Percentiles rank a stretch among this genome's conserved stretches.
Evolutionary conservation across 1,140 invertebrate species (phyloP).

Genomic region (Ceratina calcarata): DNA sequence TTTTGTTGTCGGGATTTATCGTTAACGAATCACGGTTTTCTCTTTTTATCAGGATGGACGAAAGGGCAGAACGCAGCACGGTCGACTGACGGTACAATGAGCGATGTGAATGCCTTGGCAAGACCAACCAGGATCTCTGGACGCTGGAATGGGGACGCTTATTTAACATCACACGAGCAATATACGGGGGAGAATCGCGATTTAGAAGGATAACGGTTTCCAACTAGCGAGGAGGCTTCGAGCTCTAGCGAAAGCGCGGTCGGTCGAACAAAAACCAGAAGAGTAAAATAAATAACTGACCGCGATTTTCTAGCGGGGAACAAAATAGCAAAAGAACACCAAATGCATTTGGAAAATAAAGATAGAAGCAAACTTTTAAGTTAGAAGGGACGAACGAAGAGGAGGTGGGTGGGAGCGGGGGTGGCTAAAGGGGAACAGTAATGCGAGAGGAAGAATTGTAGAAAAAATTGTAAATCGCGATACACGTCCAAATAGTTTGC

Average conservation of each 20-base stretch:
- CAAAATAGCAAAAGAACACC: constrained; percentile 15
- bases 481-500: constrained; percentile 35
- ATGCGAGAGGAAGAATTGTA: constrained; percentile 26
- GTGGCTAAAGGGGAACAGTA: constrained; percentile 15
- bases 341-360: constrained; percentile 39
- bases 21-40: constrained; percentile 40
- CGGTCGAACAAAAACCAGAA: constrained; percentile 46
- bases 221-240: constrained; percentile 37
- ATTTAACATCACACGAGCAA: constrained; percentile 24
- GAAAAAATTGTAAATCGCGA: constrained; percentile 50
- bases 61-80: constrained; percentile 78
- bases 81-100: constrained; percentile 76
- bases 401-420: neutral
- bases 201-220: constrained; percentile 48
- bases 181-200: constrained; percentile 31
- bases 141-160: constrained; percentile 47
- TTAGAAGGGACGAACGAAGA: constrained; percentile 20
- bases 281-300: no score
- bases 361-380: neutral
- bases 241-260: constrained; percentile 43
- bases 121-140: constrained; percentile 51
- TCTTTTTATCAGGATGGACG: constrained; percentile 75
- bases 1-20: neutral
- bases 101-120: constrained; percentile 59
- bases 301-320: neutral